These are phyloP conservation scores for Heliconius aoede DNA, from an alignment of 2,888 invertebrate species.

Conservation along the genomic window DNA sequence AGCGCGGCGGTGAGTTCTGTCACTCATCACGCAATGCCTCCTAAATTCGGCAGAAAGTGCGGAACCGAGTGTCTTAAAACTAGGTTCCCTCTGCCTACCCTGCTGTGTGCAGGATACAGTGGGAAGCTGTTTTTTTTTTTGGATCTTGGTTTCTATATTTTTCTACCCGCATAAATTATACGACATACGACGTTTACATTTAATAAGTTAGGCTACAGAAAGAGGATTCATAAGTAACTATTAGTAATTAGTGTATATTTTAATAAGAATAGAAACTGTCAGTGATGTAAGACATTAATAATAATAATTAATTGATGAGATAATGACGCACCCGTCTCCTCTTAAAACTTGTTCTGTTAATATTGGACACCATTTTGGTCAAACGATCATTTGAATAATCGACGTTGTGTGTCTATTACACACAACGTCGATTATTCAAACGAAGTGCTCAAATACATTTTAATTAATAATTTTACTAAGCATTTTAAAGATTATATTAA, in stretches of 20 bases:
- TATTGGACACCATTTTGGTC: conserved; percentile 30
- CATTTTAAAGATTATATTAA: not conserved
- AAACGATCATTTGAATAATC: conserved; percentile 32
- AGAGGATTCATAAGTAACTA: conserved; percentile 1
- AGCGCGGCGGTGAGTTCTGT: no score
- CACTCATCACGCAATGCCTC: no score
- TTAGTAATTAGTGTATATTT: not conserved
- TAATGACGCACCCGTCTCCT: conserved; percentile 36
- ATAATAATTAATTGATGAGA: conserved; percentile 35
- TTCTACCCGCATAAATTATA: conserved; percentile 22
- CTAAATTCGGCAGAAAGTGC: no score
- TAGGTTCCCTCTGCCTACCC: no score
- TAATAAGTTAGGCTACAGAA: not conserved
- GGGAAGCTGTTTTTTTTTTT: no score
- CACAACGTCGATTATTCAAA: no score
- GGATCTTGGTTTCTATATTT: not conserved
- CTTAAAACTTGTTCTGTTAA: conserved; percentile 42
- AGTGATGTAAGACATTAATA: conserved; percentile 36
- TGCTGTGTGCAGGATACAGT: no score
- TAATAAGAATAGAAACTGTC: conserved; percentile 27
- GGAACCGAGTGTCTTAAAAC: no score
- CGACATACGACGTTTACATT: not conserved
- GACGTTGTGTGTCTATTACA: conserved; percentile 26
- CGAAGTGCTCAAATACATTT: conserved; percentile 7
- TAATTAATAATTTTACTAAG: conserved; percentile 11